Conservation (phyloP, 1,140 invertebrate species). For the Heterodera schachtii region DNA sequence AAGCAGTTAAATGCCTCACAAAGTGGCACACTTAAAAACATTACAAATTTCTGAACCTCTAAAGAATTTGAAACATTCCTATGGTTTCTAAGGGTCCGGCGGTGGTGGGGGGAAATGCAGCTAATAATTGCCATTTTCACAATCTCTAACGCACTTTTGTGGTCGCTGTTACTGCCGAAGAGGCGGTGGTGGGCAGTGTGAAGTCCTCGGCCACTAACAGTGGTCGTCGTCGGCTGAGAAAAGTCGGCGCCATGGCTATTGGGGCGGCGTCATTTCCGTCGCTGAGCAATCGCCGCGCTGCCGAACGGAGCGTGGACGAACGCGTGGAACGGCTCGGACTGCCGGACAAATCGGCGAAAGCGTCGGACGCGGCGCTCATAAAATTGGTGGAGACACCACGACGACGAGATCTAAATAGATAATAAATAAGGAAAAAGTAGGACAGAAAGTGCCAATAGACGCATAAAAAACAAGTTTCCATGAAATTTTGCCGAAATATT, state of each 20-base stretch:
- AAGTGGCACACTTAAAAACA: no score
- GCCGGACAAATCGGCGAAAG: neutral
- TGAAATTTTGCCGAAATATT: no score
- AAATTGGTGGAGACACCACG: neutral
- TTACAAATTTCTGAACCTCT: no score
- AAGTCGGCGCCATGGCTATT: neutral
- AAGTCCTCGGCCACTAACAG: neutral
- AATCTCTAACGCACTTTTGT: neutral
- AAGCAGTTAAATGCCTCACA: no score
- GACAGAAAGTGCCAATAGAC: no score
- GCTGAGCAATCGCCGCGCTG: neutral
- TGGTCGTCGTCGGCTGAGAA: neutral
- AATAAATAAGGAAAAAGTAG: no score
- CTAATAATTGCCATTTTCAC: no score
- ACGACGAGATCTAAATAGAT: neutral
- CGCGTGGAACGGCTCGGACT: slow-evolving; percentile 8
- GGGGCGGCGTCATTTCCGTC: no score
- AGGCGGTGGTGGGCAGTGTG: neutral
- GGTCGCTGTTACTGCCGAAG: neutral
- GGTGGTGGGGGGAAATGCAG: no score
- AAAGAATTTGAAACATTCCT: no score
- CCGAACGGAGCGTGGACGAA: slow-evolving; percentile 22
- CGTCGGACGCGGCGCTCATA: neutral
- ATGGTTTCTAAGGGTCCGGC: no score
- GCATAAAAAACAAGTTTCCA: no score